Percentiles rank a stretch among this genome's conserved stretches.
Evolutionary conservation across 2,888 invertebrate genomes (phyloP).

Genomic region (Gastrophysa polygoni): DNA sequence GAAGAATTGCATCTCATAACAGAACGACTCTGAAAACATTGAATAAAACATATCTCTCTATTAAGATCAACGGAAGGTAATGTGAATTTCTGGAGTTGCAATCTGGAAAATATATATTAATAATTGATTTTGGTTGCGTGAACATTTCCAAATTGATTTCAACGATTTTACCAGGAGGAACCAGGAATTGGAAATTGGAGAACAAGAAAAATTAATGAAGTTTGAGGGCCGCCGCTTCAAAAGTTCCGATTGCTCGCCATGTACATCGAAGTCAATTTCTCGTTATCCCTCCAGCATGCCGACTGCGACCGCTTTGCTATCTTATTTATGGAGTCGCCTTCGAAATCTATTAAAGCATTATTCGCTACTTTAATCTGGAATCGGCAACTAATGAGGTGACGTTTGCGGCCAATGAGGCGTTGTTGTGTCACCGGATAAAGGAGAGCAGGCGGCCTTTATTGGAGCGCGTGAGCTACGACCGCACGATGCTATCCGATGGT

Average conservation of each 20-base stretch:
- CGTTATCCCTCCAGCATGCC: not conserved
- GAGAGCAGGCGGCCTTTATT: conserved; percentile 12
- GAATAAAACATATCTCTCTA: too few relatives aligned
- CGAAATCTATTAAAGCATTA: conserved; percentile 33
- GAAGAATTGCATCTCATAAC: too few relatives aligned
- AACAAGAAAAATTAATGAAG: too few relatives aligned
- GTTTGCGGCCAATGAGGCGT: conserved; percentile 30
- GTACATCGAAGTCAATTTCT: conserved; percentile 16
- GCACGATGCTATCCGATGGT: conserved; percentile 1
- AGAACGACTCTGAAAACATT: too few relatives aligned
- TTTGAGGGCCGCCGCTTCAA: too few relatives aligned
- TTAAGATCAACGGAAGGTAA: too few relatives aligned
- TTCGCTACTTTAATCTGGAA: conserved; percentile 36
- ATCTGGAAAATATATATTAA: too few relatives aligned
- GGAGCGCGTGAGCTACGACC: not conserved
- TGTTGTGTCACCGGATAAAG: conserved; percentile 21
- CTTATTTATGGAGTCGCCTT: conserved; percentile 29
- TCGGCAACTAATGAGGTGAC: conserved; percentile 38
- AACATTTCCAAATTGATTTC: too few relatives aligned
- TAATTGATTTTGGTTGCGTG: too few relatives aligned
- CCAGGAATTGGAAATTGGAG: too few relatives aligned
- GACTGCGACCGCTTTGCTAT: not conserved
- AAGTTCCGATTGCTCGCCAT: not conserved
- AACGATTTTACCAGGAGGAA: too few relatives aligned
- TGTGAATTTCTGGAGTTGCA: too few relatives aligned